These are phyloP conservation scores for Argyresthia albistria DNA, from an alignment of 2,888 invertebrate species.

Conservation along the genomic window DNA sequence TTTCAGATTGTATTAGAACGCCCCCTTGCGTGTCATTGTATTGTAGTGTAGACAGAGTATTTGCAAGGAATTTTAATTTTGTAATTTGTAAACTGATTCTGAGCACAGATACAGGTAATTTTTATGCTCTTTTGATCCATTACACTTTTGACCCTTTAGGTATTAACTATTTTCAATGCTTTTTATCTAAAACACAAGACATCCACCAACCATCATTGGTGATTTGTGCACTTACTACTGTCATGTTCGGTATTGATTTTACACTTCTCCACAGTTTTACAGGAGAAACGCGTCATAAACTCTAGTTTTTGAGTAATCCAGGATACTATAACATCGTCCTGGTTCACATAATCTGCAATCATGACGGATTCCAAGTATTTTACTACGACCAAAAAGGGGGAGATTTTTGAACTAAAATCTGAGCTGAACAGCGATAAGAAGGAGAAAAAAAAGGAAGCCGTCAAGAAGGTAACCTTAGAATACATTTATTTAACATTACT, in stretches of 20 bases:
- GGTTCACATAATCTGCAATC: conserved; percentile 1
- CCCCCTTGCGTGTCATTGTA: conserved; percentile 3
- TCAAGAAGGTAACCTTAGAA: conserved; percentile 91
- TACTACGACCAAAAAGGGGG: conserved; percentile 99
- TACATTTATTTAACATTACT: too few relatives aligned
- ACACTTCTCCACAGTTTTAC: neutral
- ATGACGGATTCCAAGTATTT: conserved; percentile 99
- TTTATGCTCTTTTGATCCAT: neutral
- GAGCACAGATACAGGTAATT: neutral
- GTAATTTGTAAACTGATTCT: neutral
- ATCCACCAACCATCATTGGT: neutral
- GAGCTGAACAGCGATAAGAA: conserved; percentile 99
- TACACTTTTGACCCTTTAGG: neutral
- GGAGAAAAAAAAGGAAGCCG: conserved; percentile 99
- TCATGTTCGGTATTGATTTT: neutral
- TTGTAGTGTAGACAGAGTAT: neutral
- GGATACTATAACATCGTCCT: neutral
- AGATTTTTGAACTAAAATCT: conserved; percentile 99
- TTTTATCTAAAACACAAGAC: neutral
- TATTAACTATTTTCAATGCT: neutral
- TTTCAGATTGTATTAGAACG: neutral
- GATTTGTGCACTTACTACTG: neutral
- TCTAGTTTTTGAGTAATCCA: neutral
- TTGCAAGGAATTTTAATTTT: neutral
- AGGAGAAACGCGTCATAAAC: neutral